Conservation (phyloP, 2,888 invertebrate genomes). For the Sinhomidia bicolor region DNA sequence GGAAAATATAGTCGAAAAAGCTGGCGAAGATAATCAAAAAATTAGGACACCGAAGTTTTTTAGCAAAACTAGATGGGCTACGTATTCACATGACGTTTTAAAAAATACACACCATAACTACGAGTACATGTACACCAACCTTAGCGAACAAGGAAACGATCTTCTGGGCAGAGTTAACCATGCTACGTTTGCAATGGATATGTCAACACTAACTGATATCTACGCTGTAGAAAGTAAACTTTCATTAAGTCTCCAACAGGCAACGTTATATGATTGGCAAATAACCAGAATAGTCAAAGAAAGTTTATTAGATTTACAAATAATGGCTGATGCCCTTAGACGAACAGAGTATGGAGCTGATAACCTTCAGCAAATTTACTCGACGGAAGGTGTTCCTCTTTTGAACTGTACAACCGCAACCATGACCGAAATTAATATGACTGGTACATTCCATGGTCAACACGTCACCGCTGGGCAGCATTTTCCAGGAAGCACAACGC, state of each 20-base stretch:
- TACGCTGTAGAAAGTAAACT: background rate
- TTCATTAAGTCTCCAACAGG: background rate
- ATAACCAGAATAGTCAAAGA: background rate
- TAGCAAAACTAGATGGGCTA: background rate
- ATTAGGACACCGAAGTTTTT: background rate
- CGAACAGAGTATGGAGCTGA: no score
- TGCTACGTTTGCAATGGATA: background rate
- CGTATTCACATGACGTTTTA: background rate
- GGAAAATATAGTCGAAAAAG: no score
- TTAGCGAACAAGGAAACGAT: background rate
- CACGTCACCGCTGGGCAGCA: no score
- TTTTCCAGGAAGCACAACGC: no score
- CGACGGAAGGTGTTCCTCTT: no score
- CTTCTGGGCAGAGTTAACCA: background rate
- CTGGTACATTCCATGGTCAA: no score
- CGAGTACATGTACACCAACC: background rate
- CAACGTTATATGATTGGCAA: background rate
- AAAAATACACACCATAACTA: background rate
- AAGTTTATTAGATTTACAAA: no score
- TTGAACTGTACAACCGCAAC: no score
- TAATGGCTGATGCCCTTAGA: no score
- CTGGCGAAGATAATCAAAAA: background rate
- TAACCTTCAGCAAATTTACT: no score
- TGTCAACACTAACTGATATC: background rate
- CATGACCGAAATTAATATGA: background rate